Conservation (phyloP, 2,797 vertebrate genomes). For the Mus minutoides region DNA sequence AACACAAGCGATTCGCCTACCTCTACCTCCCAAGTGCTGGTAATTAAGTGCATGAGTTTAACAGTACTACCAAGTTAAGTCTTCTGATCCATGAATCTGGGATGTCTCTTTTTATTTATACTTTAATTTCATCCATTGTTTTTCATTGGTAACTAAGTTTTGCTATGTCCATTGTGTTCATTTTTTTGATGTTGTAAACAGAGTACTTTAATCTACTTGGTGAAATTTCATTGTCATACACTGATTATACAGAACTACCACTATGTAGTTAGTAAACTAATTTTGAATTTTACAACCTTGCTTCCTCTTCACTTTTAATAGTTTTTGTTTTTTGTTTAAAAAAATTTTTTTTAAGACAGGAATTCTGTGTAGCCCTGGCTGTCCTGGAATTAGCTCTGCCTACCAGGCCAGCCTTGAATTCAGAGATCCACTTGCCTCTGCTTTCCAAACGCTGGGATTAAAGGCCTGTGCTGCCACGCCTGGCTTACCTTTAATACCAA, state of each 20-base stretch:
- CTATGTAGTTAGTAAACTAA: neutral
- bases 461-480: neutral
- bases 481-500: neutral
- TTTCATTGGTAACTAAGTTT: constrained; percentile 3
- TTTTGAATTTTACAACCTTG: neutral
- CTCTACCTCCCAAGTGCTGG: neutral
- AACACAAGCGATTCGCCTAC: neutral
- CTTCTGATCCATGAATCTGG: constrained; percentile 9
- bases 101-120: neutral
- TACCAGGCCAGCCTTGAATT: neutral
- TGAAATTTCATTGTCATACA: constrained; percentile 14
- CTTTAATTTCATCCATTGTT: constrained; percentile 1
- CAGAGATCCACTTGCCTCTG: neutral
- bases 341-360: neutral
- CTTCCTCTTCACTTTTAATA: constrained; percentile 22
- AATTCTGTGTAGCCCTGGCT: neutral
- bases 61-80: neutral
- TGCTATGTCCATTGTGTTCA: neutral
- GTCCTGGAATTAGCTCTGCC: neutral
- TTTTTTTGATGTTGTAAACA: constrained; percentile 12
- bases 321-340: neutral
- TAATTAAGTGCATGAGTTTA: neutral
- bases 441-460: neutral
- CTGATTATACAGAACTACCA: neutral
- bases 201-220: constrained; percentile 29